These are phyloP conservation scores for Aphrocallistes beatrix DNA, from an alignment of 37 sponge, comb jelly and placozoan species.

Conservation along the genomic window DNA sequence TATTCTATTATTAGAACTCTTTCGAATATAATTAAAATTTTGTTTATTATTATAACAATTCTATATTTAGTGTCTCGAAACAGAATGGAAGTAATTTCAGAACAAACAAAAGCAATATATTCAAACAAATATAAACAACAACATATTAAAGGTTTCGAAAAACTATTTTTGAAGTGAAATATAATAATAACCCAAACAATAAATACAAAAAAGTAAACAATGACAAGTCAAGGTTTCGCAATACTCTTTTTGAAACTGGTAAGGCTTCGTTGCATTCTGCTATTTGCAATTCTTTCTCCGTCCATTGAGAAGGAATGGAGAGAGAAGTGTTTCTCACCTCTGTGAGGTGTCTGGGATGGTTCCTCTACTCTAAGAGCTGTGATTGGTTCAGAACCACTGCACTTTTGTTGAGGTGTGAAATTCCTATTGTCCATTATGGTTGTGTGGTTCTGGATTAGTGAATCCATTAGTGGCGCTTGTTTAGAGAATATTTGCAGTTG, in stretches of 20 bases:
- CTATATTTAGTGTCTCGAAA: no score
- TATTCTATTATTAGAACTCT: no score
- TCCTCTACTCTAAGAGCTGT: neutral
- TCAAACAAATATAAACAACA: no score
- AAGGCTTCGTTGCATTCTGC: neutral
- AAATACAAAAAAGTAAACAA: no score
- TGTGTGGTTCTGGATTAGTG: neutral
- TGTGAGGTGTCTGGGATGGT: neutral
- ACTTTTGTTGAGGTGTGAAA: neutral
- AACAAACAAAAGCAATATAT: no score
- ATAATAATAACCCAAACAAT: no score
- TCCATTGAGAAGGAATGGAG: neutral
- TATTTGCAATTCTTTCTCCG: neutral
- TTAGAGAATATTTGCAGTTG: conserved; percentile 18
- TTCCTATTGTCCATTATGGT: neutral
- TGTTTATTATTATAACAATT: no score
- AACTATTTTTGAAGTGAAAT: no score
- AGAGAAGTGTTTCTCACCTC: neutral
- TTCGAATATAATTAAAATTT: no score
- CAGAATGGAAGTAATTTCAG: no score
- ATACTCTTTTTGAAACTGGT: conserved; percentile 3
- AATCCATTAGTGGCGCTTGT: neutral
- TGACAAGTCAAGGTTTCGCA: no score
- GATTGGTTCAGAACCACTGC: neutral
- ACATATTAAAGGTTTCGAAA: no score